Percentiles rank a stretch among this genome's conserved stretches.
Conservation (phyloP, 2,113 vertebrate species). For the Thomomys bottae region DNA sequence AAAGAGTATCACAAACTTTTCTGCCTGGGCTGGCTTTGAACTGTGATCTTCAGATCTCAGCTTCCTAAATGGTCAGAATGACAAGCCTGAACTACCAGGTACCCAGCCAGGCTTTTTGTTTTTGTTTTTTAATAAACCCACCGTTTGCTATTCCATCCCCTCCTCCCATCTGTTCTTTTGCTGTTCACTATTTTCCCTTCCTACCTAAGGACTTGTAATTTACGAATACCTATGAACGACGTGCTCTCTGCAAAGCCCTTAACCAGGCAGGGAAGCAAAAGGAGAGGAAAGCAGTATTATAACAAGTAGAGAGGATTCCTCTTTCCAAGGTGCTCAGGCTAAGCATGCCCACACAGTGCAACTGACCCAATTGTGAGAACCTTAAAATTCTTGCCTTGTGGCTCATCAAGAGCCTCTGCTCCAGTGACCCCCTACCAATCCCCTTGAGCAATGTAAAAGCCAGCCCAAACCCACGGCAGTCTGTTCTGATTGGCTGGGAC, state of each 20-base stretch:
- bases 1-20: too few relatives aligned
- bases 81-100: too few relatives aligned
- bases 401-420: not conserved
- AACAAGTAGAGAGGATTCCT: not conserved
- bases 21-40: too few relatives aligned
- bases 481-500: not conserved
- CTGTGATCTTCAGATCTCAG: too few relatives aligned
- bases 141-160: not conserved
- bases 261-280: not conserved
- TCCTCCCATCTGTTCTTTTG: not conserved
- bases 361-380: not conserved
- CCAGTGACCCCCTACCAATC: not conserved
- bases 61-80: too few relatives aligned
- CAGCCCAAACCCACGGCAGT: not conserved
- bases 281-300: not conserved
- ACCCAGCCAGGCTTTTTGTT: too few relatives aligned
- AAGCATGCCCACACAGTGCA: not conserved
- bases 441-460: not conserved
- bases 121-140: not conserved
- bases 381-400: not conserved
- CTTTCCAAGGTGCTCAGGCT: not conserved
- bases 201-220: not conserved
- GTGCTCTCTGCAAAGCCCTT: not conserved
- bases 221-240: not conserved
- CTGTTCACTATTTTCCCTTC: constrained; percentile 6